Base-by-base conservation (phyloP, 2,888 invertebrate species). In the Ophonus ardosiacus region DNA sequence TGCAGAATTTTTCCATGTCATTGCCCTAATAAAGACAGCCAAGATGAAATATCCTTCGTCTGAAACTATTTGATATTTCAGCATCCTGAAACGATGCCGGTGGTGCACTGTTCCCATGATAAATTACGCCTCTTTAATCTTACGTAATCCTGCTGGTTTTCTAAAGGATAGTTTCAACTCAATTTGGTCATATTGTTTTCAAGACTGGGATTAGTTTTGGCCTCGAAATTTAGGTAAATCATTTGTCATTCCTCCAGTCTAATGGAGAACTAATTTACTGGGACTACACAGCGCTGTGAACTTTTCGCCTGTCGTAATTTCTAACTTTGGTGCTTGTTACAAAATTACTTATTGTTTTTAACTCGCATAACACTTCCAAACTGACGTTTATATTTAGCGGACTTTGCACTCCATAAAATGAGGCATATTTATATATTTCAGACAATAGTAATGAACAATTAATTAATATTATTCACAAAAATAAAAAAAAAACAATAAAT, bases 111-210 rank as follows among this genome's bases (percentile, higher is more conserved):
- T 24, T 7, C n/a, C 40, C 38, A 71, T 71, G 68, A 71, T 71
- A 71, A 71, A 71, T 71, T 38, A 17, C 68, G 15, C 5, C n/a
- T 71, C 68, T 17, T 71, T 40, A 71, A 71, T 71, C 68, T 71
- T 71, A 0, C 68, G 68, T 71, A 71, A 71, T 71, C 68, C 68
- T 71, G 68, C 68, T 38, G 68, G 68, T 71, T 71, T 71, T 71
- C 68, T 71, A 40, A 40, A 71, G 68, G 68, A 71, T 71, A 71
- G 68, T 71, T 71, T 71, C 38, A 71, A 71, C 68, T 71, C 68
- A 71, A 71, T 71, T 71, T 71, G 68, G 68, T 71, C 68, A 71
- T 71, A 71, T 71, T 71, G 40, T 71, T 71, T 71, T 71, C 68
- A 71, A 71, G 68, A 71, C 68, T 38, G 40, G 68, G 68, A 71